A percentile compares a stretch with the other conserved stretches of the same genome.
These are phyloP conservation scores for Potamilus streckersoni DNA, from an alignment of 1,140 invertebrate genomes.

Conservation along the genomic window DNA sequence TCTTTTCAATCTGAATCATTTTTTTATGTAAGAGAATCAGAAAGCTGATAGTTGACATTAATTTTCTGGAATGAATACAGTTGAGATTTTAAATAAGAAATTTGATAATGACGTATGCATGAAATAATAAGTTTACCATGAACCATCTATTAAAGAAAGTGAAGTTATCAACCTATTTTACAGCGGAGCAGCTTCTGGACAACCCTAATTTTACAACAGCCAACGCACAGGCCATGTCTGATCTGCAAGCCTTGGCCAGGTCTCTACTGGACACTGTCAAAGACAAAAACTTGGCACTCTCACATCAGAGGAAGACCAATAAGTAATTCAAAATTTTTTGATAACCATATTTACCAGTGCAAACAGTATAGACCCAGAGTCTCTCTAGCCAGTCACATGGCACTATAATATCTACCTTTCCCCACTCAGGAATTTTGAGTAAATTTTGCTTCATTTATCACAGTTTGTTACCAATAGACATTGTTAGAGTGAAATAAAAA, in stretches of 20 bases:
- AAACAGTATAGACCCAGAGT: neutral
- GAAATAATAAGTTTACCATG: too few species aligned
- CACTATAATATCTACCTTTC: neutral
- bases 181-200: slow-evolving; percentile 68
- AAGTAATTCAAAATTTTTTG: slow-evolving; percentile 67
- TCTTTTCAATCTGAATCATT: too few species aligned
- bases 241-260: slow-evolving; percentile 81
- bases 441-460: too few species aligned
- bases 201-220: slow-evolving; percentile 67
- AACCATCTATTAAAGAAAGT: neutral
- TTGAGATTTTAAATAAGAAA: too few species aligned
- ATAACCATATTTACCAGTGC: neutral
- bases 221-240: slow-evolving; percentile 78
- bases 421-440: neutral
- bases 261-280: slow-evolving; percentile 84
- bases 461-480: too few species aligned
- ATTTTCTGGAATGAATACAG: too few species aligned
- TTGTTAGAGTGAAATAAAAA: too few species aligned
- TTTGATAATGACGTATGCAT: too few species aligned
- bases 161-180: slow-evolving; percentile 12
- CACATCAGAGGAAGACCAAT: slow-evolving; percentile 87
- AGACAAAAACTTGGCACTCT: slow-evolving; percentile 84
- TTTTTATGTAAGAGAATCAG: neutral
- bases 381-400: neutral
- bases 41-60: neutral